phyloP scores from a whole-genome alignment of 2,888 invertebrate genomes.

The Fragum whitleyi region DNA sequence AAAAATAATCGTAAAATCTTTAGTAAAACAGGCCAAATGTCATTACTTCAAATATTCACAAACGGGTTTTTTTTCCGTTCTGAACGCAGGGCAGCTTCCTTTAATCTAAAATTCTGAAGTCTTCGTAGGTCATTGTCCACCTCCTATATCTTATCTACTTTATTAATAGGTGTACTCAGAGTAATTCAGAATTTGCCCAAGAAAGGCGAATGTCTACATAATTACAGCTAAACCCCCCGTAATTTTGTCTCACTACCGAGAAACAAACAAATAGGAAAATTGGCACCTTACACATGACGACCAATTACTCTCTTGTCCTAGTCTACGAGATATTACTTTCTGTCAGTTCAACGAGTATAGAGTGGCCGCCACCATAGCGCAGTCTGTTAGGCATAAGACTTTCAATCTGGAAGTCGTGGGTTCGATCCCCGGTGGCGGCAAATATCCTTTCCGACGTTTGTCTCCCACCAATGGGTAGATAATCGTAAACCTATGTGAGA shows the following conservation, averaged over 20 bases:
- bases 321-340: constrained; percentile 11
- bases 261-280: constrained; percentile 31
- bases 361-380: no score
- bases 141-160: neutral
- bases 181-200: constrained; percentile 7
- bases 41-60: no score
- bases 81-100: no score
- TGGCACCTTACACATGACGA: constrained; percentile 27
- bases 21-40: no score
- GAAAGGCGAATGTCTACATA: constrained; percentile 22
- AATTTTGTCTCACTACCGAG: constrained; percentile 4
- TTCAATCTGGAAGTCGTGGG: no score
- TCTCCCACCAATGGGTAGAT: no score
- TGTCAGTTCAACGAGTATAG: neutral
- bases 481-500: no score
- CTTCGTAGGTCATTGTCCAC: neutral
- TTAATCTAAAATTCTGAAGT: neutral
- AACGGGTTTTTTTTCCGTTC: no score
- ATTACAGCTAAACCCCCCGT: constrained; percentile 12
- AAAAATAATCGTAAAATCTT: no score
- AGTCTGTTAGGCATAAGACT: no score
- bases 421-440: no score
- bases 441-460: no score
- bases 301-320: constrained; percentile 16
- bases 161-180: constrained; percentile 8